Percentiles rank a stretch among this genome's conserved stretches.
Conservation (phyloP, 1,140 invertebrate species). For the Andrena cerasifolii region DNA sequence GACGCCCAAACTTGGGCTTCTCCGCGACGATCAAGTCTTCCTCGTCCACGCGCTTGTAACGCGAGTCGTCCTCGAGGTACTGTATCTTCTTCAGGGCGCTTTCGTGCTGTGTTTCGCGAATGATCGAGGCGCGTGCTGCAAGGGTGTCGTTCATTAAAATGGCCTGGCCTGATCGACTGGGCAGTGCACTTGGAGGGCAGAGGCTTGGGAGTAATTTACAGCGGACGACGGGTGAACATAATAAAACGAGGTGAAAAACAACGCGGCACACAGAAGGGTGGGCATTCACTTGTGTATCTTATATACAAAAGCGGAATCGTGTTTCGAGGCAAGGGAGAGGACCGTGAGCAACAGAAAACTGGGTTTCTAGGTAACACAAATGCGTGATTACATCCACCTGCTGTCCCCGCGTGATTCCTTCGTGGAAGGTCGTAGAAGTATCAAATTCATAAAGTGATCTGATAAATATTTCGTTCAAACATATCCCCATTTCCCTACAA, state of each 20-base stretch:
- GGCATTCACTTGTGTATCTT: not conserved
- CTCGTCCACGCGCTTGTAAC: constrained; percentile 87
- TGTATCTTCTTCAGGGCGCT: constrained; percentile 95
- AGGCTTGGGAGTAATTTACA: not conserved
- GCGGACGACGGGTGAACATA: not conserved
- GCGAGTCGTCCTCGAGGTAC: constrained; percentile 93
- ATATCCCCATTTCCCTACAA: too few relatives aligned
- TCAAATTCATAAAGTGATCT: not conserved
- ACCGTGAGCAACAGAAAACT: constrained; percentile 38
- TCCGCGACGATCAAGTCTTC: constrained; percentile 91
- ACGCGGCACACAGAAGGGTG: not conserved
- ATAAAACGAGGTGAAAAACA: constrained; percentile 1
- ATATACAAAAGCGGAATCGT: constrained; percentile 10
- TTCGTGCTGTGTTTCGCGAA: constrained; percentile 97
- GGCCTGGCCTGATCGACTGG: not conserved
- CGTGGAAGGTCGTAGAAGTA: not conserved
- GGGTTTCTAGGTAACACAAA: constrained; percentile 1
- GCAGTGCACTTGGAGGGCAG: not conserved
- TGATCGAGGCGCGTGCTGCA: constrained; percentile 92
- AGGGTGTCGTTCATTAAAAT: constrained; percentile 45
- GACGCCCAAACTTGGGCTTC: constrained; percentile 93
- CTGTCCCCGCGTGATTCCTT: constrained; percentile 29
- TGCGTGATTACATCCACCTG: constrained; percentile 39
- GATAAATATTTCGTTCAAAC: too few relatives aligned
- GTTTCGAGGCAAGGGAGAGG: not conserved